Percentiles rank a stretch among this genome's conserved stretches.
These are phyloP conservation scores for Galeopterus variegatus DNA, from an alignment of 2,113 vertebrate species.

Conservation along the genomic window DNA sequence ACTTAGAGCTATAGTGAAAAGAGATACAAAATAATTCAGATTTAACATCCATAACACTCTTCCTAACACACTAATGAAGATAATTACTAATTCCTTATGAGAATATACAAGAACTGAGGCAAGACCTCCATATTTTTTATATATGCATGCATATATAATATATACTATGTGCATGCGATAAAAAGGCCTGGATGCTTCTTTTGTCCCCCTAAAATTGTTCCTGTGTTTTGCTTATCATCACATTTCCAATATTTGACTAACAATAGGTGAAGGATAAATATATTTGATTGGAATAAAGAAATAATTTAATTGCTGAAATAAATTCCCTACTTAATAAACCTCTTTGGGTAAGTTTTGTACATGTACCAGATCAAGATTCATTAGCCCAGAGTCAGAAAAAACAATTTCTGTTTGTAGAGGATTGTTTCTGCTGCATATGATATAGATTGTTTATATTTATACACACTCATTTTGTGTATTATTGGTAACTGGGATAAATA, in stretches of 20 bases:
- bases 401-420: not conserved
- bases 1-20: not conserved
- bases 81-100: not conserved
- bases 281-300: not conserved
- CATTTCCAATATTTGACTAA: not conserved
- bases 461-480: no score
- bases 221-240: not conserved
- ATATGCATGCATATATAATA: not conserved
- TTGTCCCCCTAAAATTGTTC: not conserved
- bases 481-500: not conserved
- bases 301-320: not conserved
- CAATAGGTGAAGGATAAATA: not conserved
- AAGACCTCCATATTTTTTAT: not conserved
- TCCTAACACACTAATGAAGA: not conserved
- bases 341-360: not conserved
- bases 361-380: not conserved
- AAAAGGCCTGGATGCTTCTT: not conserved
- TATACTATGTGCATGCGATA: not conserved
- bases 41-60: not conserved
- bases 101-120: not conserved
- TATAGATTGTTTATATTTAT: not conserved
- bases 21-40: not conserved
- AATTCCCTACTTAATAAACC: not conserved
- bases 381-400: not conserved
- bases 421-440: not conserved